These are phyloP conservation scores for Andrena chrysosceles DNA, from an alignment of 2,888 invertebrate species.

Conservation along the genomic window DNA sequence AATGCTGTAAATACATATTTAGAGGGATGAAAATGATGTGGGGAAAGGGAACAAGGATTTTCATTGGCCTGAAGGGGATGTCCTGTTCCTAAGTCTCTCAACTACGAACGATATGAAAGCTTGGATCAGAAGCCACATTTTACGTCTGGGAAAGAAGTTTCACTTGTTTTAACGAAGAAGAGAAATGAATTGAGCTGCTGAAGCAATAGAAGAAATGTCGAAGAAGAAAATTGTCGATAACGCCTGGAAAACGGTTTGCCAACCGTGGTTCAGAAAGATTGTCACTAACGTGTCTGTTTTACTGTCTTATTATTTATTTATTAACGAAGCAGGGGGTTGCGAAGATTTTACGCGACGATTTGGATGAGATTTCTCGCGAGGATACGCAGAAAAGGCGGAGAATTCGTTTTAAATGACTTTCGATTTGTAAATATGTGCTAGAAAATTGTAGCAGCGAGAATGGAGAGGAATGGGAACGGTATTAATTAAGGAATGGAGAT, in stretches of 20 bases:
- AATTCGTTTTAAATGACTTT: constrained; percentile 7
- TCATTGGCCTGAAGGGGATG: not conserved
- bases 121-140: not conserved
- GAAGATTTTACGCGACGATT: constrained; percentile 24
- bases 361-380: constrained; percentile 3
- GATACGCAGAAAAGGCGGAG: not conserved
- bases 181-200: not conserved
- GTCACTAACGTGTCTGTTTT: not conserved
- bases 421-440: constrained; percentile 47
- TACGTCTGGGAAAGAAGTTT: not conserved
- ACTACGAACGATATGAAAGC: not conserved
- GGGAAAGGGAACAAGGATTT: not conserved
- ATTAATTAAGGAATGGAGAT: not conserved
- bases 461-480: not conserved
- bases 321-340: constrained; percentile 21
- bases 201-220: not conserved
- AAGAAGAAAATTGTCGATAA: not conserved
- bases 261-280: not conserved
- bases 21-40: not conserved
- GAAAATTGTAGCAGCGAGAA: constrained; percentile 2
- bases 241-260: not conserved
- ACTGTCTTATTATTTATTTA: constrained; percentile 53
- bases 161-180: not conserved
- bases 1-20: constrained; percentile 42
- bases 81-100: not conserved